Evolutionary conservation across 2,888 invertebrate genomes (phyloP), one percentile per base, ranked within the genome.

Genomic region (Heteropelma amictum): DNA sequence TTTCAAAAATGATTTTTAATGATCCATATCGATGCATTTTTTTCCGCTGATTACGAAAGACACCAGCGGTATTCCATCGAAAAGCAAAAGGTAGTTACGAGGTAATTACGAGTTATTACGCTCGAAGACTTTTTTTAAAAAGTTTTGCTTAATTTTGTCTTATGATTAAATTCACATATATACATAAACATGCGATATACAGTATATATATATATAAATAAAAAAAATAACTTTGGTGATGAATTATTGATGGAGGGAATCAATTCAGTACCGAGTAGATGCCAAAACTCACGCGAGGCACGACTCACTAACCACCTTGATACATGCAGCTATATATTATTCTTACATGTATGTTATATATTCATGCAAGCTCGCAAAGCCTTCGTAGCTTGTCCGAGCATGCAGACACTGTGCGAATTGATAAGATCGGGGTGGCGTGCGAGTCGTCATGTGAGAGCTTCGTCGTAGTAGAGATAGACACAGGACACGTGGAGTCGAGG

Each of bases 381-480:
- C 54, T 68, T 68, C 26, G 63, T 63, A 49, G 56, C 51, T 26
- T 28, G 40, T 56, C 49, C 40, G 63, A 45, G 51, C 30, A 35
- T 30, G 45, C 67, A 56, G 56, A 38, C 49, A 51, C 63, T 54
- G 33, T 19, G 61, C 38, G 45, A 68, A 53, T 68, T 54, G 87
- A 86, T 86, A 86, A 84, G 84, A 86, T 86, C 86, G 33, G 49
- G 77, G 81, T 86, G 84, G 84, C 86, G 87, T 87, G 87, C 86
- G 67, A 56, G 76, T 68, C 53, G 71, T 76, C 68, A 51, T 49
- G 60, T 28, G 68, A 68, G 68, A 60, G 51, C 42, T 23, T 83
- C 79, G 78, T 79, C 77, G 76, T 77, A 38, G 67, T 38, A 56
- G 33, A n/a, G n/a, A 56, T 26, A 45, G 21, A 65, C 58, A 30